Evolutionary conservation across 2,113 vertebrate species (phyloP).

Genomic region (Eulemur rufifrons): DNA sequence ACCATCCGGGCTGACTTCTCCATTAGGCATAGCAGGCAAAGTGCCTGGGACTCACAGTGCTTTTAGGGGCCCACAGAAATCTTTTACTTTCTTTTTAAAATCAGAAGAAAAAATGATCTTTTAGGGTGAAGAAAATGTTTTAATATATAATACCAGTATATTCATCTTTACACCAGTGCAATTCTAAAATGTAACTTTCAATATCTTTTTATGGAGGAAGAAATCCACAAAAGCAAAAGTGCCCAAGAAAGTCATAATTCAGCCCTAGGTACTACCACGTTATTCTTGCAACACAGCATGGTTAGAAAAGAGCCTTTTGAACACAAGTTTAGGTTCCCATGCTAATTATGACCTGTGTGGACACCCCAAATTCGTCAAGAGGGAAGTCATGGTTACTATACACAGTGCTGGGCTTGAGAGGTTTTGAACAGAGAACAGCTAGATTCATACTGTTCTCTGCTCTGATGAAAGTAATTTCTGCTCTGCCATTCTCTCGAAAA

Average conservation of each 20-base stretch:
- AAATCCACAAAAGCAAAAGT: slow-evolving; percentile 4
- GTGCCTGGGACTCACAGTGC: not conserved
- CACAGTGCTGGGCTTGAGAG: not conserved
- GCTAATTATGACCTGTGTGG: not conserved
- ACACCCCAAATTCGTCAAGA: not conserved
- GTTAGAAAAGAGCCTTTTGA: slow-evolving; percentile 17
- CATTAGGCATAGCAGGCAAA: not conserved
- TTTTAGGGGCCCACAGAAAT: not conserved
- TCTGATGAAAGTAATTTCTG: not conserved
- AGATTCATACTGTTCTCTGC: not conserved
- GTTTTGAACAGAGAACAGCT: not conserved
- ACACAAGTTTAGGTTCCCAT: not conserved
- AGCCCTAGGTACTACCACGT: not conserved
- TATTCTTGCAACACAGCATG: not conserved
- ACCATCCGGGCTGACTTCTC: not conserved
- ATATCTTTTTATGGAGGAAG: not conserved
- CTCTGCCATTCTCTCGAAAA: slow-evolving; percentile 13
- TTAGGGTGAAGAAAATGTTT: slow-evolving; percentile 31
- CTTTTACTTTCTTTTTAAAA: slow-evolving; percentile 13
- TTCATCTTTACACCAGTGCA: not conserved
- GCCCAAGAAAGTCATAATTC: not conserved
- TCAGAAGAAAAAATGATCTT: slow-evolving; percentile 27
- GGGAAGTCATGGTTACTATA: not conserved
- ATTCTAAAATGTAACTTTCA: slow-evolving; percentile 5
- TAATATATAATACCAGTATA: not conserved